Evolutionary conservation across 1,140 invertebrate species (phyloP), one percentile per base, ranked within the genome.

Genomic region (Maniola jurtina): DNA sequence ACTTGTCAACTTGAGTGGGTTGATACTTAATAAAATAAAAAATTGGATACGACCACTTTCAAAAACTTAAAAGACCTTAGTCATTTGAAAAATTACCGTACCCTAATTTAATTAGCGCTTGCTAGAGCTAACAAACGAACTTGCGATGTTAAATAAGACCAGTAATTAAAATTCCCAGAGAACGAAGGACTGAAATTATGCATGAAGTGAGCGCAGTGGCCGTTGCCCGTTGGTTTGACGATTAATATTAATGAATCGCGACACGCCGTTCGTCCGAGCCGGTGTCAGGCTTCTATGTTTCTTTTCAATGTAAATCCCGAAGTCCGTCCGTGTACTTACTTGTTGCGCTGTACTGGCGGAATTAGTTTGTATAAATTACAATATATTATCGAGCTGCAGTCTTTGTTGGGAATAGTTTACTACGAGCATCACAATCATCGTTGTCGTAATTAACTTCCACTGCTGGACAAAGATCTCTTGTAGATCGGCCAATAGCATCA

Each of bases 241-340:
- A 84, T 86, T 84, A 88, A 88, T 87, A 86, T 88, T 86, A 86
- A 88, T 86, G 86, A 85, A 77, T 72, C 73, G 81, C 81, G 83
- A 82, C 84, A 84, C 79, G 74, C 74, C 75, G 78, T 77, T 76
- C 78, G 74, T 73, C 74, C 70, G 64, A 70, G 67, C 52, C 75
- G 48, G 65, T 65, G 66, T 74, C 71, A 70, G 72, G 76, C 72
- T 78, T 65, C 75, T 74, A 68, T 82, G 79, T 81, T 86, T 79
- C 81, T 84, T 86, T 86, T 83, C 77, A 81, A 85, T 87, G 81
- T 79, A 81, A 87, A 84, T 87, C 73, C 68, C 72, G 72, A 55
- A 77, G 70, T 73, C 73, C 65, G 70, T 77, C 72, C 68, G 70
- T 69, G 70, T 79, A 87, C 84, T 87, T 79, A 87, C 84, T 87